Evolutionary conservation across 1,140 invertebrate genomes (phyloP).

Genomic region (Ephestia elutella): DNA sequence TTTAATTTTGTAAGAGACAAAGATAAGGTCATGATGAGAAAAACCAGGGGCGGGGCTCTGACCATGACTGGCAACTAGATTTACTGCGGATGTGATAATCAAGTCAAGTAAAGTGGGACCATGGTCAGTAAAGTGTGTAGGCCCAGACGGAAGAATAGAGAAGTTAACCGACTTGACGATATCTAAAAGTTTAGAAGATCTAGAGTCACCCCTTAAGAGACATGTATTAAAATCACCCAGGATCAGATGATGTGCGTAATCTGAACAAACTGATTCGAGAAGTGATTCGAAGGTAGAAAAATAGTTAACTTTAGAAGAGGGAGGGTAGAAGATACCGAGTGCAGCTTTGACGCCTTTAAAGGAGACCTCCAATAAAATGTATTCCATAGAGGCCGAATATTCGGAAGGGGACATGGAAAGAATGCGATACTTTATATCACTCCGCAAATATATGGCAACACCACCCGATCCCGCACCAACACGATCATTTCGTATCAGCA

Average conservation of each 20-base stretch:
- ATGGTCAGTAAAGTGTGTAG: slow-evolving; percentile 18
- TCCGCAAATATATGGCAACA: slow-evolving; percentile 14
- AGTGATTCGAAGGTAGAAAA: no score
- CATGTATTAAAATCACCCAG: no score
- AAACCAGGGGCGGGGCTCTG: slow-evolving; percentile 16
- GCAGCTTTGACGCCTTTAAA: no score
- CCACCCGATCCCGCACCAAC: slow-evolving; percentile 9
- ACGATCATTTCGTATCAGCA: slow-evolving; percentile 16
- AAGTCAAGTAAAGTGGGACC: background rate
- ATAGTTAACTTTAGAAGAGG: no score
- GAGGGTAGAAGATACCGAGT: no score
- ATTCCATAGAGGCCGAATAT: slow-evolving; percentile 11
- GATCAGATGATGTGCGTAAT: no score
- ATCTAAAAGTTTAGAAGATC: background rate
- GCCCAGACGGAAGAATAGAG: slow-evolving; percentile 10
- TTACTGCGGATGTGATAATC: no score
- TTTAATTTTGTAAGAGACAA: slow-evolving; percentile 9
- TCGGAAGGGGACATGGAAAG: slow-evolving; percentile 14
- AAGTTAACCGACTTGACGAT: slow-evolving; percentile 15
- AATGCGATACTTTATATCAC: slow-evolving; percentile 8
- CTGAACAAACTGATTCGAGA: no score
- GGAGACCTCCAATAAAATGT: slow-evolving; percentile 22
- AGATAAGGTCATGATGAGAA: slow-evolving; percentile 5
- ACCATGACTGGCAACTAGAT: slow-evolving; percentile 10
- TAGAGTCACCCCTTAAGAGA: no score